phyloP scores from a whole-genome alignment of 2,113 vertebrate species.

The Todiramphus saurophagus region DNA sequence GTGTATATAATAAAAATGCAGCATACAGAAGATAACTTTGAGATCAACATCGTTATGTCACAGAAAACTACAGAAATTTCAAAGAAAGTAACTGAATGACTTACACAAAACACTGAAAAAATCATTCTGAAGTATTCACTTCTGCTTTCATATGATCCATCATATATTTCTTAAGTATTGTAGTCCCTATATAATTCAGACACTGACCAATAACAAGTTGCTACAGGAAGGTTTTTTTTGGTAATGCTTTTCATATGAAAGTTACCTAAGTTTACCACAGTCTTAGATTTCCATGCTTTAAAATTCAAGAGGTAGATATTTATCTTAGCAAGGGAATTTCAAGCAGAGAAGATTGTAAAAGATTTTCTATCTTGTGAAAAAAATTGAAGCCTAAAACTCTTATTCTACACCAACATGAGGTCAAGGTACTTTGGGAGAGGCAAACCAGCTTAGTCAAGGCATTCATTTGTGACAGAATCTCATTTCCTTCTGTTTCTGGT shows the following conservation, averaged over 20 bases:
- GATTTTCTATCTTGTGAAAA: neutral
- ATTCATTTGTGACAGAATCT: neutral
- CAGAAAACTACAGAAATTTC: neutral
- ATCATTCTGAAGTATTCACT: neutral
- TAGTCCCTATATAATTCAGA: neutral
- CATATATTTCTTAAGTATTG: neutral
- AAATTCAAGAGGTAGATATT: neutral
- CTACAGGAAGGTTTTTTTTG: neutral
- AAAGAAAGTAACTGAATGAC: neutral
- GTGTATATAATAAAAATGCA: conserved; percentile 10
- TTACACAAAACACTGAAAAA: neutral
- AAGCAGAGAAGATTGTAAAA: neutral
- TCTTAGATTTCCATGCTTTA: neutral
- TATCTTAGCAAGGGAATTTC: neutral
- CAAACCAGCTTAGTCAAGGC: neutral
- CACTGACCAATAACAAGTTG: neutral
- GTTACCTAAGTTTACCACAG: neutral
- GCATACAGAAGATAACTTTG: neutral
- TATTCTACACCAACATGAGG: neutral
- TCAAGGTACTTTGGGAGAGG: neutral
- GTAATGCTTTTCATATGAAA: neutral
- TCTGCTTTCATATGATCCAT: neutral
- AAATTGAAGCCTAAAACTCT: neutral
- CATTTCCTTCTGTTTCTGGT: neutral
- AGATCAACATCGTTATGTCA: neutral